phyloP scores from a whole-genome alignment of 1,140 invertebrate genomes.

The Delia radicum region DNA sequence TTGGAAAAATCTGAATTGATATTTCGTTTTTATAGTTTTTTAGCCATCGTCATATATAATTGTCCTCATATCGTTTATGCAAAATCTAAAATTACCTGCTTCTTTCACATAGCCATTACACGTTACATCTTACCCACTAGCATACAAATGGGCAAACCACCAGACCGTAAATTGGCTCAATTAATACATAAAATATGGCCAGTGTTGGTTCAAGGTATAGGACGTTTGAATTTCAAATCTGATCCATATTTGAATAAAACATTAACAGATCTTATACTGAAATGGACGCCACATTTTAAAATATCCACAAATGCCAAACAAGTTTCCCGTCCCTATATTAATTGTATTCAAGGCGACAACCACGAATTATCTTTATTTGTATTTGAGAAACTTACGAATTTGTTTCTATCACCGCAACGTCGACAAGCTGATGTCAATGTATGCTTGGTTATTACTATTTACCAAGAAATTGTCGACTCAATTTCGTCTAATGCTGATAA shows the following conservation, averaged over 20 bases:
- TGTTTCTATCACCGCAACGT: conserved; percentile 46
- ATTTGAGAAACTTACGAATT: conserved; percentile 38
- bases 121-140: conserved; percentile 45
- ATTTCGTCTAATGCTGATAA: not conserved
- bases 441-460: conserved; percentile 38
- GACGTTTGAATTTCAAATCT: conserved; percentile 42
- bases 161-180: conserved; percentile 38
- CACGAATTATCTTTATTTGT: conserved; percentile 37
- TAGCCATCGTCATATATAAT: conserved; percentile 53
- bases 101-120: conserved; percentile 49
- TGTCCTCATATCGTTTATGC: conserved; percentile 46
- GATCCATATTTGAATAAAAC: conserved; percentile 47
- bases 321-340: conserved; percentile 41
- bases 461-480: conserved; percentile 39
- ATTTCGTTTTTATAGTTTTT: conserved; percentile 47
- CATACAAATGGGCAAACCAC: conserved; percentile 42
- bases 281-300: conserved; percentile 52
- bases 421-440: conserved; percentile 41
- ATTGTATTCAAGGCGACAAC: conserved; percentile 37
- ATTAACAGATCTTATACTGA: conserved; percentile 42
- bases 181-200: conserved; percentile 53
- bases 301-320: conserved; percentile 38
- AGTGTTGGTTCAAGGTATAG: conserved; percentile 49
- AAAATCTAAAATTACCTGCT: conserved; percentile 48
- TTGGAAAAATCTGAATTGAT: conserved; percentile 36